These are phyloP conservation scores for Scaptomyza montana DNA, from an alignment of 1,140 invertebrate species.

Conservation along the genomic window DNA sequence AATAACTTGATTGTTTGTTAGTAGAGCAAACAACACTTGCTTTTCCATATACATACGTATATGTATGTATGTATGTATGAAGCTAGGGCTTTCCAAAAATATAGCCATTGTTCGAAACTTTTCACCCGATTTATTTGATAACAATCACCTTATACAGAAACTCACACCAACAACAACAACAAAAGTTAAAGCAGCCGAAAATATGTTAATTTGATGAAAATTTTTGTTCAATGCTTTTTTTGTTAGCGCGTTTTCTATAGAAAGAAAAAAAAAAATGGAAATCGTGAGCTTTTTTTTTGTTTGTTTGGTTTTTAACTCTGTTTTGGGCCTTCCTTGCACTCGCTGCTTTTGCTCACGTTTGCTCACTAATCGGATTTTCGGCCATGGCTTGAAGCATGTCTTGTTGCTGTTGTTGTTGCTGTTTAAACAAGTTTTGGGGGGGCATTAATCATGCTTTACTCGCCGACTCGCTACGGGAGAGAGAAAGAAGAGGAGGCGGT, in stretches of 20 bases:
- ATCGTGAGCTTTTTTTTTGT: conserved; percentile 55
- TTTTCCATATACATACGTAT: too few species aligned
- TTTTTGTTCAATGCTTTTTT: conserved; percentile 57
- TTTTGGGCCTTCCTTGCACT: conserved; percentile 1
- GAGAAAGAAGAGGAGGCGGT: not conserved
- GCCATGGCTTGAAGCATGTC: conserved; percentile 68
- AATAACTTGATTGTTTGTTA: conserved; percentile 56
- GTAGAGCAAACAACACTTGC: conserved; percentile 22
- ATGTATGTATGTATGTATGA: too few species aligned
- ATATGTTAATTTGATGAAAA: conserved; percentile 80
- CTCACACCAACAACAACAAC: too few species aligned
- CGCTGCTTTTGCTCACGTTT: conserved; percentile 49
- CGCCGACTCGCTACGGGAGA: conserved; percentile 14
- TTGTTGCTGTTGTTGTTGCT: conserved; percentile 26
- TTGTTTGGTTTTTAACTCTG: conserved; percentile 19
- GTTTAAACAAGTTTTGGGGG: conserved; percentile 74
- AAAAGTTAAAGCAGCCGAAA: conserved; percentile 48
- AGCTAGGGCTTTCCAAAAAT: not conserved
- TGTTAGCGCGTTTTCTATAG: conserved; percentile 70
- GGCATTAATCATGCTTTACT: conserved; percentile 81
- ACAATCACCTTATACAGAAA: conserved; percentile 13
- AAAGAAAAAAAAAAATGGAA: conserved; percentile 75
- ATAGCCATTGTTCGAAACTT: conserved; percentile 4
- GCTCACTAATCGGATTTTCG: conserved; percentile 77
- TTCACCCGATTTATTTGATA: conserved; percentile 28